These are phyloP conservation scores for Alviniconcha strummeri DNA, from an alignment of 2,888 invertebrate species.

Conservation along the genomic window DNA sequence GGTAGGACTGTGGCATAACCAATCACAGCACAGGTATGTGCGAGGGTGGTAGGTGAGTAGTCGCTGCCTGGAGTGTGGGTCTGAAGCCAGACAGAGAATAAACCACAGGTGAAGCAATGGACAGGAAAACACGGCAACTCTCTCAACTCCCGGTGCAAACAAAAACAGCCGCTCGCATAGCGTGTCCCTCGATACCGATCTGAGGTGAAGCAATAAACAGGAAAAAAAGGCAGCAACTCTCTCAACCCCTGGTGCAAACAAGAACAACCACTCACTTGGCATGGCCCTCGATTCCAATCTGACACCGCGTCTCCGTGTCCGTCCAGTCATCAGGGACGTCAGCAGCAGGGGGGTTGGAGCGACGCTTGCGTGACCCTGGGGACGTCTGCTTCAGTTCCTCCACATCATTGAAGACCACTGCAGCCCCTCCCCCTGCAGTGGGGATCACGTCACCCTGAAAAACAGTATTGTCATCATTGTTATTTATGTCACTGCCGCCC, in stretches of 20 bases:
- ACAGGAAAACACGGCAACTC: no score
- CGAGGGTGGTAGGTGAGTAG: neutral
- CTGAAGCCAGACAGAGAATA: neutral
- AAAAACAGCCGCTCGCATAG: no score
- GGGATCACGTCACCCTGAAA: constrained; percentile 90
- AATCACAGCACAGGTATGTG: neutral
- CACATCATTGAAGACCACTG: constrained; percentile 94
- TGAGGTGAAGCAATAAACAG: no score
- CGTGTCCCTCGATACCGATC: no score
- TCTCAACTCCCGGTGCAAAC: no score
- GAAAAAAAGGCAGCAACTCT: no score
- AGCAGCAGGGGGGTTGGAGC: constrained; percentile 58
- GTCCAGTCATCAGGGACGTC: constrained; percentile 69
- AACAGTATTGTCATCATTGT: neutral
- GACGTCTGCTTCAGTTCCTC: constrained; percentile 81
- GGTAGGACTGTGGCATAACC: neutral
- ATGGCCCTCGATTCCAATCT: constrained; percentile 70
- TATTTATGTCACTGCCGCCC: no score
- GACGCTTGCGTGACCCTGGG: constrained; percentile 68
- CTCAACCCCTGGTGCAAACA: no score
- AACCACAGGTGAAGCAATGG: neutral
- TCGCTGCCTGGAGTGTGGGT: no score
- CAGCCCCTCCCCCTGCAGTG: constrained; percentile 95
- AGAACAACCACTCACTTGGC: constrained; percentile 4
- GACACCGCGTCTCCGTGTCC: constrained; percentile 69